Conservation (phyloP, 2,888 invertebrate species). For the Leptopterna dolabrata region DNA sequence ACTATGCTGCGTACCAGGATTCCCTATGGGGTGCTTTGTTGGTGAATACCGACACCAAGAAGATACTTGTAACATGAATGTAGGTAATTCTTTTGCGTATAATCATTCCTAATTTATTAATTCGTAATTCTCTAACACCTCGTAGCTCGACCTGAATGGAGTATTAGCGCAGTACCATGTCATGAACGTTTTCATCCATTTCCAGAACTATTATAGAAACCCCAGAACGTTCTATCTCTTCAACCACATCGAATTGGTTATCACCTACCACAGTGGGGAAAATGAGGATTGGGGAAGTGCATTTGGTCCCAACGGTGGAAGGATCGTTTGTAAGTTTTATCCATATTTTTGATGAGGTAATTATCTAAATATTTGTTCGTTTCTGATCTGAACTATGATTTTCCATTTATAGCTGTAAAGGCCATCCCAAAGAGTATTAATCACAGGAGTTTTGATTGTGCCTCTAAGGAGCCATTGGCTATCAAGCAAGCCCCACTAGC, state of each 20-base stretch:
- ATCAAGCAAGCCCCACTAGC: conserved; percentile 73
- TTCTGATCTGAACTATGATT: not conserved
- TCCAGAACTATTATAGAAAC: conserved; percentile 68
- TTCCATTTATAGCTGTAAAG: conserved; percentile 68
- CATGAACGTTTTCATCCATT: not conserved
- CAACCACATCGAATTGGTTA: conserved; percentile 94
- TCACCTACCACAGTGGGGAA: conserved; percentile 92
- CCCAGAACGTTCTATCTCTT: conserved; percentile 89
- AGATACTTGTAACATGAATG: conserved; percentile 65
- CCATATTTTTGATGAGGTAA: not conserved
- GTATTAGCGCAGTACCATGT: not conserved
- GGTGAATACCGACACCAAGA: conserved; percentile 60
- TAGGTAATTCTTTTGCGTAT: conserved; percentile 58
- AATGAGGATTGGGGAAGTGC: conserved; percentile 88
- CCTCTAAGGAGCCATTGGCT: conserved; percentile 74
- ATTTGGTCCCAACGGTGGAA: conserved; percentile 83
- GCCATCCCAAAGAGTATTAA: conserved; percentile 70
- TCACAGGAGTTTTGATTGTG: conserved; percentile 66
- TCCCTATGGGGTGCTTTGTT: conserved; percentile 93
- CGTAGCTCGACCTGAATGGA: too few relatives aligned
- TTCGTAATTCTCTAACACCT: too few relatives aligned
- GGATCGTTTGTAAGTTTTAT: conserved; percentile 76
- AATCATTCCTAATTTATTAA: too few relatives aligned
- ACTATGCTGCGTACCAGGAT: conserved; percentile 92
- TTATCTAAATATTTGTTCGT: too few relatives aligned